Conservation (phyloP, 2,797 vertebrate genomes). For the Myotis vivesi region DNA sequence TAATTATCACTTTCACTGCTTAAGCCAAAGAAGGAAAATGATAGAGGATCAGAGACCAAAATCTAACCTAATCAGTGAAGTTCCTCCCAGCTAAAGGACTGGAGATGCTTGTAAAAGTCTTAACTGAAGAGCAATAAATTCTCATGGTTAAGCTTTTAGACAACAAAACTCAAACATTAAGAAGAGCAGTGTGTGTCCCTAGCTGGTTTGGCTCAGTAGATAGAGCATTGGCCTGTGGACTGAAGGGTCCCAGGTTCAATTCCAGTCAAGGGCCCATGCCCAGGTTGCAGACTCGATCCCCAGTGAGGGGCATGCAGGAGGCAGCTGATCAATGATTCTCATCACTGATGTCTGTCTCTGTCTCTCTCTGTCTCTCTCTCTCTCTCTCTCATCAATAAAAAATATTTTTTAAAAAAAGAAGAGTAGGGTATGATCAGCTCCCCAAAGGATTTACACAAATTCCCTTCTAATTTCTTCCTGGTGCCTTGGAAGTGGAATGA, state of each 20-base stretch:
- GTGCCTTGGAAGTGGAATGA: constrained; percentile 26
- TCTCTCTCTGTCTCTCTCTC: not conserved
- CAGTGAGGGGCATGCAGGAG: not conserved
- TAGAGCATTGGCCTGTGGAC: not conserved
- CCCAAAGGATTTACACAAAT: constrained; percentile 40
- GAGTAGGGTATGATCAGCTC: constrained; percentile 42
- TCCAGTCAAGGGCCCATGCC: not conserved
- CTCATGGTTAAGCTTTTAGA: constrained; percentile 74
- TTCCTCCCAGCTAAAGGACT: constrained; percentile 65
- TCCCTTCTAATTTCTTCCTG: constrained; percentile 70
- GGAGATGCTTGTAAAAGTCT: constrained; percentile 60
- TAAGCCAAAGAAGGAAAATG: constrained; percentile 52
- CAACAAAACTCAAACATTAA: constrained; percentile 70
- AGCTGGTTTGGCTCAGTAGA: not conserved
- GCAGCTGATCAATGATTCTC: not conserved
- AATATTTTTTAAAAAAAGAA: not conserved
- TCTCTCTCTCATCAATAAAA: not conserved
- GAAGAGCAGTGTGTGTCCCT: constrained; percentile 5
- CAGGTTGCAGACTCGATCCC: not conserved
- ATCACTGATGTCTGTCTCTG: not conserved
- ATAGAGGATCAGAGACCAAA: constrained; percentile 47
- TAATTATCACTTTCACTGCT: constrained; percentile 45
- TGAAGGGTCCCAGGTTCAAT: not conserved
- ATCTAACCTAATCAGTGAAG: not conserved
- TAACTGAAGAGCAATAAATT: constrained; percentile 68